Evolutionary conservation across 2,797 vertebrate genomes (phyloP).

Genomic region (Pantherophis vulpinus): DNA sequence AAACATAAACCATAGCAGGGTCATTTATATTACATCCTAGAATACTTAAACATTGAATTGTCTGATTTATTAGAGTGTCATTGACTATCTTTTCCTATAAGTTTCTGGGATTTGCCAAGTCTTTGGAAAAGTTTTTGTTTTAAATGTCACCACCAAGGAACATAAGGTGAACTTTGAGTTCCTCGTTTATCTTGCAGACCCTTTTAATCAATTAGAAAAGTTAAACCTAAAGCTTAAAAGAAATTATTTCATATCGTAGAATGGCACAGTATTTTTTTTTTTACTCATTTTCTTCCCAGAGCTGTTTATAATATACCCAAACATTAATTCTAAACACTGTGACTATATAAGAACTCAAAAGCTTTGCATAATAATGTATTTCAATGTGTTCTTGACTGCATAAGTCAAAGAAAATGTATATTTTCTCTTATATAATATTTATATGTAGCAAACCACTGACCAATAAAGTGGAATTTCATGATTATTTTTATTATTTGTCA

Average conservation of each 20-base stretch:
- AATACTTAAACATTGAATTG: background rate
- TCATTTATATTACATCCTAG: background rate
- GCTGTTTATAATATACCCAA: background rate
- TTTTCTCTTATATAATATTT: background rate
- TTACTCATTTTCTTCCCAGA: background rate
- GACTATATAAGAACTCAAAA: background rate
- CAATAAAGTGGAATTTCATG: background rate
- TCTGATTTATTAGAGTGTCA: background rate
- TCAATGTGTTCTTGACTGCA: background rate
- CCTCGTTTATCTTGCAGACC: background rate
- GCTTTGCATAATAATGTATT: background rate
- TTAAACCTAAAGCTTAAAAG: background rate
- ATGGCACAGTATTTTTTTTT: background rate
- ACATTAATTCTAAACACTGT: background rate
- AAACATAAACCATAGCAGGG: background rate
- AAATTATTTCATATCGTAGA: slow-evolving; percentile 15
- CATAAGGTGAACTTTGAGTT: background rate
- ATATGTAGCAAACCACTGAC: background rate
- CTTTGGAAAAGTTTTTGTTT: background rate
- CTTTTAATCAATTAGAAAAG: background rate
- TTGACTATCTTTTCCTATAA: background rate
- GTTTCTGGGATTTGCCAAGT: background rate
- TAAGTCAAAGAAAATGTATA: background rate
- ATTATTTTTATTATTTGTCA: background rate
- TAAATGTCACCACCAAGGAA: background rate